Evolutionary conservation across 2,113 vertebrate genomes (phyloP).

Genomic region (Falco punctatus): DNA sequence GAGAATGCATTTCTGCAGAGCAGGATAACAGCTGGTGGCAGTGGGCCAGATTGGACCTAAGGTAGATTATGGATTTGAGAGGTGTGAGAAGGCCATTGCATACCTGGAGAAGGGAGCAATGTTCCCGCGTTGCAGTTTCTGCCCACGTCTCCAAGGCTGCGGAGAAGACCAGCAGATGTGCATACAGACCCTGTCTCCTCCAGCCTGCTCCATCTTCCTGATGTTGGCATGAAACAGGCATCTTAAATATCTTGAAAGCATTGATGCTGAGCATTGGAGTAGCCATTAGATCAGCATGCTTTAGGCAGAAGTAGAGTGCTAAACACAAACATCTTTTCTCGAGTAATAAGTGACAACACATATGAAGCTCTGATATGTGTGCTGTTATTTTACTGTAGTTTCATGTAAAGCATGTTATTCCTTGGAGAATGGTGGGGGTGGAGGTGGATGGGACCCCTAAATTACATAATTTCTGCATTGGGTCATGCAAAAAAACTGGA

Average conservation of each 20-base stretch:
- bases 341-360: neutral
- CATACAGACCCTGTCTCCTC: neutral
- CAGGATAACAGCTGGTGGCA: neutral
- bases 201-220: neutral
- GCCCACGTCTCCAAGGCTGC: neutral
- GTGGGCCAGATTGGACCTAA: neutral
- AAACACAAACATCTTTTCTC: neutral
- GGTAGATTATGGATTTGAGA: neutral
- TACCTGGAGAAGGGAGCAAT: neutral
- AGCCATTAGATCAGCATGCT: neutral
- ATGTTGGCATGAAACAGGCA: neutral
- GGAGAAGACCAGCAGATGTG: neutral
- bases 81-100: neutral
- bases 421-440: neutral
- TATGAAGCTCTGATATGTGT: neutral
- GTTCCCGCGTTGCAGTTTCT: neutral
- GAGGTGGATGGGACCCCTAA: neutral
- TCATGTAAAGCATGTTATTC: neutral
- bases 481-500: conserved; percentile 28
- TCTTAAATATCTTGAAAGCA: neutral
- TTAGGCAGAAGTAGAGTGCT: neutral
- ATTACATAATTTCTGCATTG: conserved; percentile 46
- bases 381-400: neutral
- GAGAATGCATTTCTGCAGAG: neutral
- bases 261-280: neutral